Conservation (phyloP, 2,888 invertebrate species). For the Pollenia amentaria region DNA sequence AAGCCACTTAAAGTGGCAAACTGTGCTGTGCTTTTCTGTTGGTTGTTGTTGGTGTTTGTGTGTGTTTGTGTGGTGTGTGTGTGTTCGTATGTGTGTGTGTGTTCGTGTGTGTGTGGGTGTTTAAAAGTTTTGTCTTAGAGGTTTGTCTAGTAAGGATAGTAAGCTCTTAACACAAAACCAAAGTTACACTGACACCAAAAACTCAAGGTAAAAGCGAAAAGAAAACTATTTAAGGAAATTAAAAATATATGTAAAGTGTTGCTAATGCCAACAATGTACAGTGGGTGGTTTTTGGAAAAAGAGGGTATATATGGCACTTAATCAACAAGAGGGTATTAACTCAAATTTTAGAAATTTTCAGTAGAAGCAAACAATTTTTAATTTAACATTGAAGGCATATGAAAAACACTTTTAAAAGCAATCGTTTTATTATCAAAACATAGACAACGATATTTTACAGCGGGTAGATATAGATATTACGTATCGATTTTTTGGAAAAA, state of each 20-base stretch:
- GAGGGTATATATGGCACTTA: too few relatives aligned
- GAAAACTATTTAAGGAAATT: slow-evolving; percentile 38
- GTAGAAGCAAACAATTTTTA: too few relatives aligned
- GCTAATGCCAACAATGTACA: too few relatives aligned
- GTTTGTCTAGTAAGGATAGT: slow-evolving; percentile 50
- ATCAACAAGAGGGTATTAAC: too few relatives aligned
- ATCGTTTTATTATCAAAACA: too few relatives aligned
- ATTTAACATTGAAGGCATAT: too few relatives aligned
- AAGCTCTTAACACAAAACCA: slow-evolving; percentile 56
- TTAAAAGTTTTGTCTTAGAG: slow-evolving; percentile 18
- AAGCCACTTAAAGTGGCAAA: slow-evolving; percentile 61
- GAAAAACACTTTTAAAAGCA: too few relatives aligned
- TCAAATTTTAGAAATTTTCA: too few relatives aligned
- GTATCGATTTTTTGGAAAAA: too few relatives aligned
- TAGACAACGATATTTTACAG: too few relatives aligned
- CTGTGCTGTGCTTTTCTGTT: neutral
- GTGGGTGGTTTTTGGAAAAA: too few relatives aligned
- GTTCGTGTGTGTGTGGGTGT: neutral
- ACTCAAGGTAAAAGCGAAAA: slow-evolving; percentile 24
- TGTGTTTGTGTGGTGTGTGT: slow-evolving; percentile 9
- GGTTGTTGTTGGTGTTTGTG: neutral
- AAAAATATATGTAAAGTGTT: slow-evolving; percentile 16
- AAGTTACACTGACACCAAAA: slow-evolving; percentile 31
- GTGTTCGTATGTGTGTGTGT: neutral
- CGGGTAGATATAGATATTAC: too few relatives aligned